These are phyloP conservation scores for Loriculus beryllinus DNA, from an alignment of 2,797 vertebrate species.

Conservation along the genomic window DNA sequence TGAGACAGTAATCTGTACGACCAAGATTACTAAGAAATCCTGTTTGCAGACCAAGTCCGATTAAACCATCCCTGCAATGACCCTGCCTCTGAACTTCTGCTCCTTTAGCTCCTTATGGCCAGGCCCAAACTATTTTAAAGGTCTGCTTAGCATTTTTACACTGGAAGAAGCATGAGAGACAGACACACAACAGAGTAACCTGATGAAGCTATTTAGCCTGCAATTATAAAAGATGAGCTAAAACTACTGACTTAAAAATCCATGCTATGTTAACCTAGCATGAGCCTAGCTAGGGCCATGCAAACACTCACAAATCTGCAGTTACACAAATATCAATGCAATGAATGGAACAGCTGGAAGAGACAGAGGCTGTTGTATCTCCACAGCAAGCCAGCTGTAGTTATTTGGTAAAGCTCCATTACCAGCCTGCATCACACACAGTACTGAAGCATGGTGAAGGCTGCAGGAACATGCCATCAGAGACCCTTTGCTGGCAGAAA, in stretches of 20 bases:
- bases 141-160: background rate
- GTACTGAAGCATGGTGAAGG: rapidly evolving
- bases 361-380: background rate
- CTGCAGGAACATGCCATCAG: background rate
- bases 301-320: background rate
- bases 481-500: background rate
- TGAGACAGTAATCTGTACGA: background rate
- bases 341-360: background rate
- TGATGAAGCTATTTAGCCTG: background rate
- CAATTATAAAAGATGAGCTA: background rate
- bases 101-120: background rate
- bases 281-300: background rate
- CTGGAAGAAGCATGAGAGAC: background rate
- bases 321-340: background rate
- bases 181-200: background rate
- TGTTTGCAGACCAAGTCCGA: background rate
- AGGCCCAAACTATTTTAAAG: background rate
- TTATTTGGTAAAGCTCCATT: background rate
- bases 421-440: background rate
- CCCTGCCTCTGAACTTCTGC: background rate
- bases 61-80: background rate
- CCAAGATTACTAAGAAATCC: background rate
- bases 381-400: background rate
- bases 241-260: background rate
- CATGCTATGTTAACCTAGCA: background rate